A percentile compares a stretch with the other conserved stretches of the same genome.
Evolutionary conservation across 2,888 invertebrate genomes (phyloP).

Genomic region (Eristalinus aeneus): DNA sequence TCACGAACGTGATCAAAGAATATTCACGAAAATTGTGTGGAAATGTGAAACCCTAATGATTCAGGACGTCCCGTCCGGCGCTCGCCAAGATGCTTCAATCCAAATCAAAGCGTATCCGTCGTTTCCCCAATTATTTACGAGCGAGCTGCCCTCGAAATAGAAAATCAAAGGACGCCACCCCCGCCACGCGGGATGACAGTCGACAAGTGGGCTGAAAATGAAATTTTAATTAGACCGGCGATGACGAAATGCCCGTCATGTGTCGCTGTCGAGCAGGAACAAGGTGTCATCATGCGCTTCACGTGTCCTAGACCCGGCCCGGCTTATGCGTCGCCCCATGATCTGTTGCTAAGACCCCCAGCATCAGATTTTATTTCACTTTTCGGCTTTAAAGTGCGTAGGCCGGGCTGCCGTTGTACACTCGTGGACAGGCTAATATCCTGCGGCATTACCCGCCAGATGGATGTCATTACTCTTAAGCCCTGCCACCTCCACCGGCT

Average conservation of each 20-base stretch:
- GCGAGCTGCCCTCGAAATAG: not conserved
- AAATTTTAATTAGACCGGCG: constrained; percentile 20
- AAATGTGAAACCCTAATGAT: too few species aligned
- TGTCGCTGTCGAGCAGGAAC: not conserved
- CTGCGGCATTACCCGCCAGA: constrained; percentile 18
- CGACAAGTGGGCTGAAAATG: not conserved
- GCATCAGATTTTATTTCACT: not conserved
- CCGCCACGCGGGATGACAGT: not conserved
- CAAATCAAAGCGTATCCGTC: too few species aligned
- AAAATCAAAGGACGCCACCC: not conserved
- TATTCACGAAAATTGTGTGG: too few species aligned
- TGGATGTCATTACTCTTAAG: constrained; percentile 21
- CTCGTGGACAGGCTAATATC: constrained; percentile 3
- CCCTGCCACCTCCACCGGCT: not conserved
- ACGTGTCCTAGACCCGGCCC: not conserved
- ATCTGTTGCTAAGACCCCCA: not conserved
- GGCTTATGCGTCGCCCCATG: not conserved
- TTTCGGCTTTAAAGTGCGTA: not conserved
- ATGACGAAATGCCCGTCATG: not conserved
- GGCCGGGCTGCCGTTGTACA: not conserved
- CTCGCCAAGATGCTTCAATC: too few species aligned
- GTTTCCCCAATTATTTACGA: too few species aligned
- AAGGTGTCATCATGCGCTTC: not conserved
- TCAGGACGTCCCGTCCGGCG: too few species aligned
- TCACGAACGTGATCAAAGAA: too few species aligned